Evolutionary conservation across 2,113 vertebrate species (phyloP).

Genomic region (Capricornis sumatraensis): DNA sequence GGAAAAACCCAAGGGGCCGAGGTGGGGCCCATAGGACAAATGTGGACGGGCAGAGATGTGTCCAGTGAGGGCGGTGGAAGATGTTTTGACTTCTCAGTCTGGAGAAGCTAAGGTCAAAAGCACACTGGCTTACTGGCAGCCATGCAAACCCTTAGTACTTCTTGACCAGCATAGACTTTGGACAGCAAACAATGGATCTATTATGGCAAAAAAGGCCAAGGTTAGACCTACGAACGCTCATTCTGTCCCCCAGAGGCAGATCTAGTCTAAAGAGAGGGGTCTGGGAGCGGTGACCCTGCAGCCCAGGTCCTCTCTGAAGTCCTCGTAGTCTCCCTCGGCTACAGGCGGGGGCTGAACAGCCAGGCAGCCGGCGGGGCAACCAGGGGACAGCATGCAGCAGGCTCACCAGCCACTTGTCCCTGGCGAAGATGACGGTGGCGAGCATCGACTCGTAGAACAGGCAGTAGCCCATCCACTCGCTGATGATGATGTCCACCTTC

Average conservation of each 20-base stretch:
- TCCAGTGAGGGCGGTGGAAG: neutral
- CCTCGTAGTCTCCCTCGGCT: neutral
- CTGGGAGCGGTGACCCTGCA: neutral
- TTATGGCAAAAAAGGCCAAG: neutral
- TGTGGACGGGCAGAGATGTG: rapidly evolving
- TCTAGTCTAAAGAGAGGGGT: neutral
- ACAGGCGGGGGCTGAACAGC: neutral
- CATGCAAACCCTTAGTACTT: neutral
- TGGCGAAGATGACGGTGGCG: conserved; percentile 97
- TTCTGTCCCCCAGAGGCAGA: neutral
- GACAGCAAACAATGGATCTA: neutral
- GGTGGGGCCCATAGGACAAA: neutral
- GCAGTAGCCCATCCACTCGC: conserved; percentile 99
- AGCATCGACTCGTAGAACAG: conserved; percentile 99
- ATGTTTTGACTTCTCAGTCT: neutral
- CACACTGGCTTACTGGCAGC: neutral
- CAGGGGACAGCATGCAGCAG: conserved; percentile 42
- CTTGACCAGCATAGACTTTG: neutral
- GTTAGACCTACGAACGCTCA: neutral
- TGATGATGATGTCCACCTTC: conserved; percentile 98
- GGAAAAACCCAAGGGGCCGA: neutral
- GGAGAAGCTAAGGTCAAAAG: neutral
- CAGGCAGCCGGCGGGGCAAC: neutral
- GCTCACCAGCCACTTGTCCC: conserved; percentile 98
- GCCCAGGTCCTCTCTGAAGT: neutral